Evolutionary conservation across 2,113 vertebrate species (phyloP).

Genomic region (Alethe castanea): DNA sequence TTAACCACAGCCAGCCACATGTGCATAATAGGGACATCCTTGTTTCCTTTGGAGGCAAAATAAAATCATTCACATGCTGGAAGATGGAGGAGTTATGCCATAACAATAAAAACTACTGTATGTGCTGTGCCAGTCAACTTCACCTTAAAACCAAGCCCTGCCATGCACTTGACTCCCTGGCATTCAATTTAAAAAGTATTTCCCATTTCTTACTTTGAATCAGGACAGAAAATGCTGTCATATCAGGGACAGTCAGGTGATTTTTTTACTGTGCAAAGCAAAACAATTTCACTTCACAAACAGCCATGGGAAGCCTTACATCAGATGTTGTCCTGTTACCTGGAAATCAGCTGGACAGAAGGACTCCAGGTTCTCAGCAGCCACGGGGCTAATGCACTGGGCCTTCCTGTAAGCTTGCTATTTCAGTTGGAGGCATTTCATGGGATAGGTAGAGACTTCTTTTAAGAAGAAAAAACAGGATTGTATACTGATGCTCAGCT

Average conservation of each 20-base stretch:
- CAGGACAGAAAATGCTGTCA: not conserved
- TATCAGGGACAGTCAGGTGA: not conserved
- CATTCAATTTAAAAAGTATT: not conserved
- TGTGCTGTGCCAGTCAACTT: not conserved
- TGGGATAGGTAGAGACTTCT: not conserved
- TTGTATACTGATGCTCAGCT: not conserved
- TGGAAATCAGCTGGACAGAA: not conserved
- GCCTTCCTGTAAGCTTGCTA: not conserved
- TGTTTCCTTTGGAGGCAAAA: not conserved
- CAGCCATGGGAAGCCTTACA: not conserved
- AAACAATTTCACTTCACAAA: not conserved
- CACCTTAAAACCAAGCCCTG: not conserved
- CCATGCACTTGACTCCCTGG: not conserved
- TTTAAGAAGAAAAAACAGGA: not conserved
- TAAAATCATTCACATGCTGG: not conserved
- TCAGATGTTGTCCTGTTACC: not conserved
- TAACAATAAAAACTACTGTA: not conserved
- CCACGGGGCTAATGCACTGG: not conserved
- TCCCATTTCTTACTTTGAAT: not conserved
- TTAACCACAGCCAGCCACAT: not conserved
- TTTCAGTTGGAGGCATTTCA: not conserved
- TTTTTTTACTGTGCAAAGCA: not conserved
- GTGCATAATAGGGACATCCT: rapidly evolving
- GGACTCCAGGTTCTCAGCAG: not conserved
- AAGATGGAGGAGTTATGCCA: not conserved